Evolutionary conservation across 2,888 invertebrate species (phyloP).

Genomic region (Eugnorisma glareosa): DNA sequence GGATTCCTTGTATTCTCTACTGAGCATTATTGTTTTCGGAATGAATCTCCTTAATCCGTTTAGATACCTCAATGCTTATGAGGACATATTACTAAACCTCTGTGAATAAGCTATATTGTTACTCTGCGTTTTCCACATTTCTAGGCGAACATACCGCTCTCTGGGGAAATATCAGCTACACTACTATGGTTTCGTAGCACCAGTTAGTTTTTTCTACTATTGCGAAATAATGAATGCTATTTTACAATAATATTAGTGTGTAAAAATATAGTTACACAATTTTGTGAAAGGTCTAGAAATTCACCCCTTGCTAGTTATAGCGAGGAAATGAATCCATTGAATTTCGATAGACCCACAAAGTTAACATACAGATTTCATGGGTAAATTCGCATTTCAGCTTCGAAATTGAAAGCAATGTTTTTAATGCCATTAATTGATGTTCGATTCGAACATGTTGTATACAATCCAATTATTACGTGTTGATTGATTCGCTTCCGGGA

Average conservation of each 20-base stretch:
- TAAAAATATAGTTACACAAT: background rate
- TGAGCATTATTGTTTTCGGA: conserved; percentile 54
- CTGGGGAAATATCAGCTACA: conserved; percentile 24
- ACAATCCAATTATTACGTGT: background rate
- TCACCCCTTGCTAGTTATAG: background rate
- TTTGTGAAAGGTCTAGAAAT: background rate
- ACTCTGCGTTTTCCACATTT: conserved; percentile 25
- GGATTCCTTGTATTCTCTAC: conserved; percentile 40
- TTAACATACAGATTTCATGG: background rate
- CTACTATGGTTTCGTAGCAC: conserved; percentile 27
- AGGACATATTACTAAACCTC: conserved; percentile 30
- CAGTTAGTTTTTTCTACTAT: background rate
- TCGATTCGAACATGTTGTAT: background rate
- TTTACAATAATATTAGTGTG: background rate
- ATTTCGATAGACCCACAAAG: background rate
- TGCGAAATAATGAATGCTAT: background rate
- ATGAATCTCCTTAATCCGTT: conserved; percentile 50
- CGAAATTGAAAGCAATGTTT: background rate
- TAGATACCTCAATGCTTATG: conserved; percentile 46
- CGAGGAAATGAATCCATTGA: background rate
- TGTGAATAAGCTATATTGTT: conserved; percentile 28
- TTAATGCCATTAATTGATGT: background rate
- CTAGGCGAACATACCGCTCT: background rate
- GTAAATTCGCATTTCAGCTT: background rate
- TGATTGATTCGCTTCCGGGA: background rate